A percentile compares a stretch with the other conserved stretches of the same genome.
Conservation (phyloP, 1,140 invertebrate genomes). For the Drosophila nigromelanica region DNA sequence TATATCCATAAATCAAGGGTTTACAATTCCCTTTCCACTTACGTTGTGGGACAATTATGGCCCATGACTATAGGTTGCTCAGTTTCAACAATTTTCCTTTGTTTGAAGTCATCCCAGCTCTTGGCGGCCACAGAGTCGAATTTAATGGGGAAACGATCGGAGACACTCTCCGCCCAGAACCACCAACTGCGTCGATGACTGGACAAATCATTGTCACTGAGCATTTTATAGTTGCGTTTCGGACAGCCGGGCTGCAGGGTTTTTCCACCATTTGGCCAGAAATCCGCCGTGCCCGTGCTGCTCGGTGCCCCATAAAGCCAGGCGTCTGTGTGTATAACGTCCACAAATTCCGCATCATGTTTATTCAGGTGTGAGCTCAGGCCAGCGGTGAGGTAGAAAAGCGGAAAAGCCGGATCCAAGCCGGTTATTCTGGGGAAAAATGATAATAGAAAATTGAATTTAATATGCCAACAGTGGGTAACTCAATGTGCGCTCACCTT, state of each 20-base stretch:
- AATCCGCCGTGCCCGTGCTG: constrained; percentile 86
- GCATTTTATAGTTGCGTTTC: constrained; percentile 77
- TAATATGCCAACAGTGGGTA: background rate
- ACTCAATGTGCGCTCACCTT: constrained; percentile 50
- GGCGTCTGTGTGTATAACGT: constrained; percentile 89
- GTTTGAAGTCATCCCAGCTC: constrained; percentile 84
- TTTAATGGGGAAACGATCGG: constrained; percentile 81
- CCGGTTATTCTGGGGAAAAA: constrained; percentile 84
- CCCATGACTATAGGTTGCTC: constrained; percentile 68
- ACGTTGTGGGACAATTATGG: constrained; percentile 75
- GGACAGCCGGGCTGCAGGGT: constrained; percentile 86
- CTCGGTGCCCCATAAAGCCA: constrained; percentile 85
- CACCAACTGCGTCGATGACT: constrained; percentile 88
- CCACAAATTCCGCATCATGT: constrained; percentile 88
- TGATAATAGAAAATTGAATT: background rate
- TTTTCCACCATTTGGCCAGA: constrained; percentile 87
- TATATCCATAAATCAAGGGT: background rate
- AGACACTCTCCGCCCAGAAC: constrained; percentile 86
- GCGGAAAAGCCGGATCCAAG: constrained; percentile 86
- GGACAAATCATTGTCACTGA: constrained; percentile 85
- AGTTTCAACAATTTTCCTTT: constrained; percentile 54
- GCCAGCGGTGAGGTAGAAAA: constrained; percentile 85
- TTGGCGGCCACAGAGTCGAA: constrained; percentile 84
- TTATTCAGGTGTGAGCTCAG: constrained; percentile 86
- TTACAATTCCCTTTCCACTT: constrained; percentile 9